These are phyloP conservation scores for Megastigmus dorsalis DNA, from an alignment of 2,888 invertebrate genomes.

Conservation along the genomic window DNA sequence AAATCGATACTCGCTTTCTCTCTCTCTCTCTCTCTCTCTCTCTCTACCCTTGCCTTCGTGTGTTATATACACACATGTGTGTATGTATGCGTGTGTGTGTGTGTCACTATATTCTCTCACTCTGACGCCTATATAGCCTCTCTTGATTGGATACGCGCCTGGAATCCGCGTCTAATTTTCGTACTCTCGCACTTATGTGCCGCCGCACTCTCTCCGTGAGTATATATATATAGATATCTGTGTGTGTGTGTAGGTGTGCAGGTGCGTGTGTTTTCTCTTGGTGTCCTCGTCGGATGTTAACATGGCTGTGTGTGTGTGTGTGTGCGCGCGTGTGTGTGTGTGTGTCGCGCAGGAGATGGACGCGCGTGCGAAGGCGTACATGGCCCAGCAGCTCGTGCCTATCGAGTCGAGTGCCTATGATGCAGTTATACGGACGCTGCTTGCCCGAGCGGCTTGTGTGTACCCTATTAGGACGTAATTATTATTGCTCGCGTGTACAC, in stretches of 20 bases:
- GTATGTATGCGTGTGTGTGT: too few relatives aligned
- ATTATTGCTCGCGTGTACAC: too few relatives aligned
- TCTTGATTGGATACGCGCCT: not conserved
- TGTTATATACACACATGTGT: too few relatives aligned
- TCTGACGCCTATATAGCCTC: too few relatives aligned
- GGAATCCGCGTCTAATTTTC: not conserved
- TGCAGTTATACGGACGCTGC: conserved; percentile 10
- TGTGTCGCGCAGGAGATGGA: too few relatives aligned
- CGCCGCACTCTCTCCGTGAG: not conserved
- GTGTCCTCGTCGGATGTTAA: too few relatives aligned
- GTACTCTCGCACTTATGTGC: not conserved
- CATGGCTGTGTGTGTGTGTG: not conserved
- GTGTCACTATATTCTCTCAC: not conserved
- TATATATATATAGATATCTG: not conserved
- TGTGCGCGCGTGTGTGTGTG: too few relatives aligned
- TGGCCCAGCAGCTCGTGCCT: too few relatives aligned
- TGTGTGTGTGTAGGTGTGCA: not conserved
- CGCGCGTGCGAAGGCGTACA: too few relatives aligned
- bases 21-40: not conserved
- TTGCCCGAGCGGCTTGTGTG: not conserved
- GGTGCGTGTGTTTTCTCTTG: not conserved
- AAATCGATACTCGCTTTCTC: conserved; percentile 32
- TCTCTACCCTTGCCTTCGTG: not conserved
- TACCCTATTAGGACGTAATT: too few relatives aligned
- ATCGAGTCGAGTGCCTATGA: conserved; percentile 2